Evolutionary conservation across 2,888 invertebrate genomes (phyloP).

Genomic region (Zygaena filipendulae): DNA sequence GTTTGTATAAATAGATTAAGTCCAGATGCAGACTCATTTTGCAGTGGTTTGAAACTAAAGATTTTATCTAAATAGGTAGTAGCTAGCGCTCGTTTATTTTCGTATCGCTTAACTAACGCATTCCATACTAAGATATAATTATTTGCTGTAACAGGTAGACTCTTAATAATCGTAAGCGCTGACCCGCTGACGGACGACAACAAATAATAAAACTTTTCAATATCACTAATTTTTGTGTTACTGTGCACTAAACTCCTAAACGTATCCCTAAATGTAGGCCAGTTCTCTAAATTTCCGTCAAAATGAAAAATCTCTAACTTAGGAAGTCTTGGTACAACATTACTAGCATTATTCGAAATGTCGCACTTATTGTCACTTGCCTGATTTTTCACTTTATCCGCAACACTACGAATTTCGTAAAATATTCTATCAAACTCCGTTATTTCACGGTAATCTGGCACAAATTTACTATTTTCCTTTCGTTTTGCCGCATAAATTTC

Average conservation of each 20-base stretch:
- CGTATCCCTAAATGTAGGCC: conserved; percentile 2
- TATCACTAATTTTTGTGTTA: not conserved
- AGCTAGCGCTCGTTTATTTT: conserved; percentile 2
- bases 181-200: conserved; percentile 1
- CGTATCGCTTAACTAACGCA: conserved; percentile 1
- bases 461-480: too few relatives aligned
- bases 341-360: not conserved
- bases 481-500: too few relatives aligned
- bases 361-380: too few relatives aligned
- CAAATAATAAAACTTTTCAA: conserved; percentile 4
- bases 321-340: conserved; percentile 1
- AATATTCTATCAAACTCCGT: too few relatives aligned
- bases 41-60: conserved; percentile 1
- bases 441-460: too few relatives aligned
- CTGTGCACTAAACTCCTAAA: not conserved
- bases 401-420: too few relatives aligned
- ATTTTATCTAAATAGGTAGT: conserved; percentile 2
- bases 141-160: conserved; percentile 1
- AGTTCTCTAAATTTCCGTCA: conserved; percentile 4
- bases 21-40: not conserved
- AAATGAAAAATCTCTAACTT: conserved; percentile 1
- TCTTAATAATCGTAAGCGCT: conserved; percentile 1
- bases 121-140: conserved; percentile 2
- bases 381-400: too few relatives aligned
- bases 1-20: conserved; percentile 1